Evolutionary conservation across 2,797 vertebrate species (phyloP).

Genomic region (Centropyge bicolor): DNA sequence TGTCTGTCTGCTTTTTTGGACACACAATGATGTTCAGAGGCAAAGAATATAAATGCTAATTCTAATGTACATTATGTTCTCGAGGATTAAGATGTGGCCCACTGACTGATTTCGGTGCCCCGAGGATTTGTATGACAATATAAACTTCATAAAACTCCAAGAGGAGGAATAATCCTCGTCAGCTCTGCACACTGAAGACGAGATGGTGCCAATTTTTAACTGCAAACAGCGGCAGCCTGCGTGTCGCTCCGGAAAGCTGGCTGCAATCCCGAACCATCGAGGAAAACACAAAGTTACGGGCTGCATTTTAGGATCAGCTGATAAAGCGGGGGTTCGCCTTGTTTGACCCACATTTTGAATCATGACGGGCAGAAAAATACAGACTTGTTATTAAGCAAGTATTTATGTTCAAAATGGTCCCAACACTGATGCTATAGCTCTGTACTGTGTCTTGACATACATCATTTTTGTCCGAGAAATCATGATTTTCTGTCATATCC

Average conservation of each 20-base stretch:
- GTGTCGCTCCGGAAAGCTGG: background rate
- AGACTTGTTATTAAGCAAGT: background rate
- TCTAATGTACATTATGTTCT: constrained; percentile 68
- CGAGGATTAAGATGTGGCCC: constrained; percentile 71
- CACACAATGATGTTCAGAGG: constrained; percentile 56
- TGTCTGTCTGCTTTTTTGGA: constrained; percentile 55
- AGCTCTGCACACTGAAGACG: constrained; percentile 45
- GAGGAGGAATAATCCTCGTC: constrained; percentile 67
- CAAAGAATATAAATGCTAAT: constrained; percentile 74
- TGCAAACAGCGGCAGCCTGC: constrained; percentile 16
- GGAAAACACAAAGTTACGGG: constrained; percentile 22
- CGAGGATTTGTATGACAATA: constrained; percentile 69
- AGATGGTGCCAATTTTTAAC: constrained; percentile 21
- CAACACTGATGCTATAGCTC: background rate
- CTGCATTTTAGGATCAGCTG: constrained; percentile 16
- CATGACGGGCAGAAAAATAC: background rate
- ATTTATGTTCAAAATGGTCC: background rate
- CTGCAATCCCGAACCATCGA: constrained; percentile 10
- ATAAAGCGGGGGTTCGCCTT: constrained; percentile 15
- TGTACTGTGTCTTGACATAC: background rate
- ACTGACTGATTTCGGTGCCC: constrained; percentile 57
- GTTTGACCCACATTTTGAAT: background rate
- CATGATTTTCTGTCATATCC: constrained; percentile 30
- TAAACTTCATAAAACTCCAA: constrained; percentile 63
- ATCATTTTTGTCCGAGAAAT: constrained; percentile 32